phyloP scores from a whole-genome alignment of 2,113 vertebrate genomes.

The Mellivora capensis region DNA sequence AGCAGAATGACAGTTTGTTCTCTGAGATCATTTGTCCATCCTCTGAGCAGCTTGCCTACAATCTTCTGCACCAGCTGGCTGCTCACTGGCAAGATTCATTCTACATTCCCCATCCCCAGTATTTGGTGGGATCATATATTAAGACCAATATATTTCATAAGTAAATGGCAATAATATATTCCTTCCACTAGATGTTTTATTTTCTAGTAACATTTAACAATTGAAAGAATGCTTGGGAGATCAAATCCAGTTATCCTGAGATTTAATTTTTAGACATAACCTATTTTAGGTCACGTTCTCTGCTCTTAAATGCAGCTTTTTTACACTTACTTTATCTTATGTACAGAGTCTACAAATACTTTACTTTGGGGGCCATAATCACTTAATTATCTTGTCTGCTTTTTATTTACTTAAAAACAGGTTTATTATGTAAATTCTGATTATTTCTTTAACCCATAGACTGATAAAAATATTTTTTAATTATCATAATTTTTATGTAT shows the following conservation, averaged over 20 bases:
- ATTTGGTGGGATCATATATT: neutral
- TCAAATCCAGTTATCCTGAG: neutral
- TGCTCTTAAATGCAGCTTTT: neutral
- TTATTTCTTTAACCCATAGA: neutral
- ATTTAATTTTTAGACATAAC: neutral
- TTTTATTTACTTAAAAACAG: neutral
- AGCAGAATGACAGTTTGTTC: neutral
- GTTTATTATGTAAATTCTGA: neutral
- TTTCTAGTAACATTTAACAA: neutral
- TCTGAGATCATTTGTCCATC: neutral
- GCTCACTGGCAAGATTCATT: neutral
- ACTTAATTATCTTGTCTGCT: neutral
- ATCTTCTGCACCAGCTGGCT: neutral
- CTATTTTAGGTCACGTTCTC: neutral
- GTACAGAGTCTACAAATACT: neutral
- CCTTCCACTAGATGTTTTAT: neutral
- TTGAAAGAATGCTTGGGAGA: neutral
- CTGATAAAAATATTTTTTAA: neutral
- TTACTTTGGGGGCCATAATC: neutral
- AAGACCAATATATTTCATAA: neutral
- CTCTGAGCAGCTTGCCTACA: neutral
- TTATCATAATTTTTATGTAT: neutral
- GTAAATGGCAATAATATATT: neutral
- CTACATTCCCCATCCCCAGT: neutral
- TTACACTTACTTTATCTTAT: neutral